A percentile compares a stretch with the other conserved stretches of the same genome.
Conservation (phyloP, 2,113 vertebrate genomes). For the Menura novaehollandiae region DNA sequence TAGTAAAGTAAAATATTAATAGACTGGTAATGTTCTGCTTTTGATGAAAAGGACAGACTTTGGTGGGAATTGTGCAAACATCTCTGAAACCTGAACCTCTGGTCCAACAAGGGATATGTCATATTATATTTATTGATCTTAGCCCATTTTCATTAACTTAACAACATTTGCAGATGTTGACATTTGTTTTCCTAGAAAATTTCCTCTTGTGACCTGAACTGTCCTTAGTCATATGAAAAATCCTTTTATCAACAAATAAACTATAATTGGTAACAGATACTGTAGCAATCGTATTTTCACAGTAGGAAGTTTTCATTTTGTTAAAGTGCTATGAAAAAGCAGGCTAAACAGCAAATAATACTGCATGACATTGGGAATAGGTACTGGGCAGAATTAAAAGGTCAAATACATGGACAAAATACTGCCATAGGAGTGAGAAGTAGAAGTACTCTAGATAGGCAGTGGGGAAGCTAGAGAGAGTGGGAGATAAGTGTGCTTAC, state of each 20-base stretch:
- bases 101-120: background rate
- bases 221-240: background rate
- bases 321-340: background rate
- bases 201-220: background rate
- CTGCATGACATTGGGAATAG: background rate
- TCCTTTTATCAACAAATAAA: background rate
- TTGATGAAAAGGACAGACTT: background rate
- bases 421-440: background rate
- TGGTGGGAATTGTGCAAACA: background rate
- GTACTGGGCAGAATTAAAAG: background rate
- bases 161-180: background rate
- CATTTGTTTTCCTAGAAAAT: background rate
- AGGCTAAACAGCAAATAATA: background rate
- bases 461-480: background rate
- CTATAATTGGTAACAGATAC: background rate
- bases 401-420: background rate
- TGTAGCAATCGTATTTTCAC: background rate
- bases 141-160: background rate
- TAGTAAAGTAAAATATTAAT: background rate
- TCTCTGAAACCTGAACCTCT: background rate
- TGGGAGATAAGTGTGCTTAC: rapidly evolving
- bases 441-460: background rate
- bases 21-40: background rate
- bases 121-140: background rate
- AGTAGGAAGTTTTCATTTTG: background rate